A percentile compares a stretch with the other conserved stretches of the same genome.
phyloP scores from a whole-genome alignment of 2,888 invertebrate genomes.

The Luperina nickerlii region DNA sequence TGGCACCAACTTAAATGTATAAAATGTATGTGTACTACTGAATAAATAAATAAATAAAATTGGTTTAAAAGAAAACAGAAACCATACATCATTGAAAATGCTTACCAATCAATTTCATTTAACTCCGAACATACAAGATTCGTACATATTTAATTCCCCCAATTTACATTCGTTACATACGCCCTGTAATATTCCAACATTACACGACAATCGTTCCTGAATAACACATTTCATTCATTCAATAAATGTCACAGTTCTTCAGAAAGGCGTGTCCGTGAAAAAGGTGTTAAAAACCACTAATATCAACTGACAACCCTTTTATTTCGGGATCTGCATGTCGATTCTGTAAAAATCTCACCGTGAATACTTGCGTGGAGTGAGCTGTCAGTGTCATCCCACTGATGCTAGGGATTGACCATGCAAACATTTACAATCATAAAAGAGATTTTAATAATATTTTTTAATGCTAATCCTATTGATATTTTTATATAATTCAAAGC shows the following conservation, averaged over 20 bases:
- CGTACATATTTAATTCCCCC: neutral
- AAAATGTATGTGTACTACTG: too few relatives aligned
- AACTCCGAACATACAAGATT: neutral
- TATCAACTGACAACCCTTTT: conserved; percentile 16
- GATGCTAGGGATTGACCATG: too few relatives aligned
- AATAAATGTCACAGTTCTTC: conserved; percentile 65
- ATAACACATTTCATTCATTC: conserved; percentile 63
- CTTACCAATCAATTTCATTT: conserved; percentile 10
- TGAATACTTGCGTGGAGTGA: too few relatives aligned
- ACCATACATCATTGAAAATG: neutral
- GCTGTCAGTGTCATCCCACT: too few relatives aligned
- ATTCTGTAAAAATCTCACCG: too few relatives aligned
- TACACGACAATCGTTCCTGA: conserved; percentile 33
- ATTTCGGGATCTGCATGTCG: conserved; percentile 28
- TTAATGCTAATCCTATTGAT: too few relatives aligned
- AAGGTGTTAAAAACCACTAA: conserved; percentile 40
- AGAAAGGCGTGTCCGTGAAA: conserved; percentile 57
- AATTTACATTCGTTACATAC: neutral
- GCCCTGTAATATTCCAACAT: neutral
- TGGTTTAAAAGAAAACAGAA: neutral
- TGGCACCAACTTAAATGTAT: too few relatives aligned
- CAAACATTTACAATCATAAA: too few relatives aligned
- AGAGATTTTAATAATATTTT: too few relatives aligned
- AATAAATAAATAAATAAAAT: neutral
- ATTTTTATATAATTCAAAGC: too few relatives aligned